phyloP scores from a whole-genome alignment of 2,888 invertebrate species.

The Elegia similella region DNA sequence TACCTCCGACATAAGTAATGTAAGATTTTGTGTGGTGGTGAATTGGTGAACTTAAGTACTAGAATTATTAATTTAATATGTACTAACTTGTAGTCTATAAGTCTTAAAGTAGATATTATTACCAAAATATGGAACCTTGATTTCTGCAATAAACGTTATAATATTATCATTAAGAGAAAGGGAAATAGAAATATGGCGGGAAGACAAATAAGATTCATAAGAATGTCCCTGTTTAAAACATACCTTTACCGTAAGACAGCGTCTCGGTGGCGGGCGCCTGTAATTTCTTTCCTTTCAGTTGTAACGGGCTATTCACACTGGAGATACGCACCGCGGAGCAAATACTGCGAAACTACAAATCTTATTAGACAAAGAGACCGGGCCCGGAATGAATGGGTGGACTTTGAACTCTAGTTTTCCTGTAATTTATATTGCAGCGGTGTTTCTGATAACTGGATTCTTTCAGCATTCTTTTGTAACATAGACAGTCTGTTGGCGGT shows the following conservation, averaged over 20 bases:
- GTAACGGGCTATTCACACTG: constrained; percentile 17
- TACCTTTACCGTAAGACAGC: constrained; percentile 23
- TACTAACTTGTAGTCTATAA: no score
- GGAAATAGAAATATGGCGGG: no score
- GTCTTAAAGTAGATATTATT: no score
- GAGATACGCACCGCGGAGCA: neutral
- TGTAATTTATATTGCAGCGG: constrained; percentile 9
- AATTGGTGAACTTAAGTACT: no score
- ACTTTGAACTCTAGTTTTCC: constrained; percentile 10
- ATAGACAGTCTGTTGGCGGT: neutral
- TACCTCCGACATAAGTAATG: no score
- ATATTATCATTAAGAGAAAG: no score
- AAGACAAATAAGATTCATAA: neutral
- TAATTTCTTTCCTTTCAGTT: constrained; percentile 28
- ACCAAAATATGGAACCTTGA: no score
- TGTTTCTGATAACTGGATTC: neutral
- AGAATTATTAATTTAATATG: no score
- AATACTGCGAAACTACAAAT: constrained; percentile 34
- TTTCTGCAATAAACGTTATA: no score
- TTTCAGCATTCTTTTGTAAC: neutral
- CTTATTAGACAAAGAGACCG: constrained; percentile 42
- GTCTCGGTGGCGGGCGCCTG: constrained; percentile 36
- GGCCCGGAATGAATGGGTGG: constrained; percentile 18
- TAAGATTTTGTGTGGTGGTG: no score
- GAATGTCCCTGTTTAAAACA: neutral